These are phyloP conservation scores for Pteruthius melanotis DNA, from an alignment of 2,113 vertebrate genomes.

Conservation along the genomic window DNA sequence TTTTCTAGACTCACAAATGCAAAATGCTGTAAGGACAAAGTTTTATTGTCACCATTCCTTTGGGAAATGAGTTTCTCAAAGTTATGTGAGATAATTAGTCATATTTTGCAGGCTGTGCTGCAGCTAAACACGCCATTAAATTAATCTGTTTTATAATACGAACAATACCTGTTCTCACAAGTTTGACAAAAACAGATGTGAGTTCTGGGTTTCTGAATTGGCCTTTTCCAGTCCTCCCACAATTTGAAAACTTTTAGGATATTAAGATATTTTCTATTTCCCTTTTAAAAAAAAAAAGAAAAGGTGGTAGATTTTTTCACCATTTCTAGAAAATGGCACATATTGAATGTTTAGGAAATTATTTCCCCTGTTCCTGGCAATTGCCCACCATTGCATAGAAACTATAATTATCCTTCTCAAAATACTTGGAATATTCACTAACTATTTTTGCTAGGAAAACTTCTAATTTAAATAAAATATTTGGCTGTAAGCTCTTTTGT, in stretches of 20 bases:
- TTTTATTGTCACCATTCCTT: conserved; percentile 16
- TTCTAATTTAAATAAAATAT: neutral
- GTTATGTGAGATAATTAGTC: conserved; percentile 20
- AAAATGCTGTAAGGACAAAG: neutral
- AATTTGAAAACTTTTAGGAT: neutral
- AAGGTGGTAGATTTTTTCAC: neutral
- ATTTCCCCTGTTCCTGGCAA: neutral
- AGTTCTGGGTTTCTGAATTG: neutral
- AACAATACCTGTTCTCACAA: neutral
- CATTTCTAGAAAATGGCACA: neutral
- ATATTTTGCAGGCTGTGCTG: neutral
- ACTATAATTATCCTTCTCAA: neutral
- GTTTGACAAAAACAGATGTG: neutral
- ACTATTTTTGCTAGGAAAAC: neutral
- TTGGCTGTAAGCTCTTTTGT: neutral
- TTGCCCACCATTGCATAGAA: neutral
- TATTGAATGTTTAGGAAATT: neutral
- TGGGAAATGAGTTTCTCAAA: conserved; percentile 11
- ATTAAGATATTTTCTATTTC: neutral
- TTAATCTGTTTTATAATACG: neutral
- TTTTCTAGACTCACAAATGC: neutral
- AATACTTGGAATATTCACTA: neutral
- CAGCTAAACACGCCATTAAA: neutral
- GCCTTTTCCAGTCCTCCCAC: neutral
- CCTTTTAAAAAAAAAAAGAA: neutral